Base-by-base conservation (phyloP, 2,888 invertebrate species). In the Itoplectis maculator region DNA sequence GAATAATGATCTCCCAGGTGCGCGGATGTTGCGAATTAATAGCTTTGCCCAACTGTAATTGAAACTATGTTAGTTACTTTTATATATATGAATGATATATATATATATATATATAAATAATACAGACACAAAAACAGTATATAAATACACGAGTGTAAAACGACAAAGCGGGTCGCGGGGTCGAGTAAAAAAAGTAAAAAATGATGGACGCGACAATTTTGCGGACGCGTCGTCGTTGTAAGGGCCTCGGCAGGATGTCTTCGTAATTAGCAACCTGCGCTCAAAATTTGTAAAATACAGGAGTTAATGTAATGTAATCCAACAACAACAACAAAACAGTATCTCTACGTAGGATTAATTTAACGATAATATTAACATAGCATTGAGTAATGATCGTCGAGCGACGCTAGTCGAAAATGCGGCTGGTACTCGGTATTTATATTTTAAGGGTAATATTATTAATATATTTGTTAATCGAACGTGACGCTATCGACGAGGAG, bases 221-320 rank as follows among this genome's bases (percentile, higher is more conserved):
- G 54, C 54, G 29, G 11, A 23, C n/a, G n/a, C 56, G 23, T 20
- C 29, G 23, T 80, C 47, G 75, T 75, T 80, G 69, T 69, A 47
- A 66, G 47, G 54, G 72, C 68, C 72, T 72, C 78, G 73, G 45
- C 65, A 49, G 56, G 49, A 74, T 81, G 80, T 83, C 79, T 76
- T 82, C 76, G 75, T 75, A 72, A n/a, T 59, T 68, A 68, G 75
- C 37, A 65, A 81, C 69, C 78, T 69, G 81, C 81, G 81, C 77
- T 82, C 59, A 77, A 86, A 86, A 85, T 83, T 88, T 89, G 88
- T 88, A 89, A 88, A 69, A 88, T 88, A 89, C 86, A 87, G 86
- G 59, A 86, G 73, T 87, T 86, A 87, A 87, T 83, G 84, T 86
- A 86, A 87, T 89, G 87, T 89, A 88, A 88, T 88, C 86, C 80